Evolutionary conservation across 1,140 invertebrate species (phyloP).

Genomic region (Bradynema listronoti): DNA sequence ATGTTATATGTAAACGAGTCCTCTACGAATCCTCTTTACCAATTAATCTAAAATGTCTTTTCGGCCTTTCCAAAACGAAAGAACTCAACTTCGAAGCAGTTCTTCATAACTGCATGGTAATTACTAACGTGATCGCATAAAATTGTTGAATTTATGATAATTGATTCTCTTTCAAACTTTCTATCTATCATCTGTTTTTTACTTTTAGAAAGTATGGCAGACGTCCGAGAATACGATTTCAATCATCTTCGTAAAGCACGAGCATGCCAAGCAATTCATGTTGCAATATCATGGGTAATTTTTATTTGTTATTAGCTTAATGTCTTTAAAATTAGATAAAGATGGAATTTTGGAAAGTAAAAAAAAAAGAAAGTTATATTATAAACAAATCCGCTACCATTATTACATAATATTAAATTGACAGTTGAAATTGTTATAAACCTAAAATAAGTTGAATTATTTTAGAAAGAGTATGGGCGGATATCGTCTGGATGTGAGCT

Average conservation of each 20-base stretch:
- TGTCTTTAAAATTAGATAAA: not conserved
- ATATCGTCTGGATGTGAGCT: slow-evolving; percentile 1
- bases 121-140: too few relatives aligned
- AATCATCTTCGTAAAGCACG: slow-evolving; percentile 39
- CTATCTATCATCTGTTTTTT: not conserved
- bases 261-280: slow-evolving; percentile 40
- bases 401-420: not conserved
- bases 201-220: slow-evolving; percentile 44
- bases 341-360: not conserved
- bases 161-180: too few relatives aligned
- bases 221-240: slow-evolving; percentile 17
- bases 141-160: too few relatives aligned
- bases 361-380: not conserved
- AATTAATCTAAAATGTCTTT: too few relatives aligned
- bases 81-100: too few relatives aligned
- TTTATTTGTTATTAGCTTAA: not conserved
- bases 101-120: too few relatives aligned
- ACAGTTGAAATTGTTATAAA: not conserved
- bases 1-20: too few relatives aligned
- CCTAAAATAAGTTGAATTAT: not conserved
- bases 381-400: not conserved
- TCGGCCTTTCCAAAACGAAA: too few relatives aligned
- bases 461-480: slow-evolving; percentile 1
- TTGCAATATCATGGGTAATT: slow-evolving; percentile 37
- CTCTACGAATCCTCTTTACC: too few relatives aligned